A percentile compares a stretch with the other conserved stretches of the same genome.
Conservation (phyloP, 2,113 vertebrate species). For the Callionymus lyra region DNA sequence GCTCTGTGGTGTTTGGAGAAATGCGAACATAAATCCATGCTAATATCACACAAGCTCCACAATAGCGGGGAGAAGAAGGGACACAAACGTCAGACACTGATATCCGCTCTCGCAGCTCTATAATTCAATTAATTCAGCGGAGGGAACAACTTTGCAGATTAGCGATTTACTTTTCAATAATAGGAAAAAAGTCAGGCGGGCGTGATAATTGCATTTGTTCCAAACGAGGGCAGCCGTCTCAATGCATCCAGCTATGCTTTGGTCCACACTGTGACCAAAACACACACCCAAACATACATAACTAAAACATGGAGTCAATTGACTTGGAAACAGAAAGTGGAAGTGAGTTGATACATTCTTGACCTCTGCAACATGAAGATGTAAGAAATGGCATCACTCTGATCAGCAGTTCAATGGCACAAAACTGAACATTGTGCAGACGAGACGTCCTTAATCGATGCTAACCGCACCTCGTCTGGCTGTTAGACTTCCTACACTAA, state of each 20-base stretch:
- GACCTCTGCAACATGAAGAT: no score
- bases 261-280: constrained; percentile 25
- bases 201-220: constrained; percentile 65
- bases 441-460: no score
- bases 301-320: no score
- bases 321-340: no score
- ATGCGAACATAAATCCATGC: constrained; percentile 12
- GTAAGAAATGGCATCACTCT: no score
- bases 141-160: constrained; percentile 63
- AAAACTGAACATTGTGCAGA: no score
- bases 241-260: constrained; percentile 43
- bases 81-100: constrained; percentile 40
- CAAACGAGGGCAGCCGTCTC: constrained; percentile 57
- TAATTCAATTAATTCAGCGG: constrained; percentile 64
- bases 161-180: constrained; percentile 65
- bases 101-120: constrained; percentile 48
- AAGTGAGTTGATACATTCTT: no score
- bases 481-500: no score
- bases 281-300: constrained; percentile 7
- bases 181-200: constrained; percentile 54
- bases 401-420: no score
- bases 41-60: constrained; percentile 24
- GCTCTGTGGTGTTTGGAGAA: constrained; percentile 10
- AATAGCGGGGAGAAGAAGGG: constrained; percentile 8
- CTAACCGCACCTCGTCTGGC: no score